A percentile compares a stretch with the other conserved stretches of the same genome.
phyloP scores from a whole-genome alignment of 2,113 vertebrate species.

The Ellobius talpinus region DNA sequence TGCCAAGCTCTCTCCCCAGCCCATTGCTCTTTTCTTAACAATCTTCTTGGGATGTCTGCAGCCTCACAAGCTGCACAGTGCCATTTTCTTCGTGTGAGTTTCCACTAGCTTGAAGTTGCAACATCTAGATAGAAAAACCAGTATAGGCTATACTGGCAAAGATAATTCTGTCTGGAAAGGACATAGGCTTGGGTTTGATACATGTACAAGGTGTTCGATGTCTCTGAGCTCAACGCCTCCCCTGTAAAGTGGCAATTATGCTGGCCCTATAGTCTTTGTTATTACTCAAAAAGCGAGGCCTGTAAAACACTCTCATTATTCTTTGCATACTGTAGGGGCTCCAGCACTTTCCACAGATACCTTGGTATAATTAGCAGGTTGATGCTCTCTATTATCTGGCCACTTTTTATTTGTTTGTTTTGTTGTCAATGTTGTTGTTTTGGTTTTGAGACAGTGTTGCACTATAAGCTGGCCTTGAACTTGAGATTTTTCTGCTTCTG shows the following conservation, averaged over 20 bases:
- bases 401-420: not conserved
- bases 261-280: not conserved
- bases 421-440: not conserved
- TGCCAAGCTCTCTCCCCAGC: not conserved
- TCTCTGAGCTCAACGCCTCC: not conserved
- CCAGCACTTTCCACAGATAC: not conserved
- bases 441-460: not conserved
- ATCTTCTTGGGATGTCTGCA: not conserved
- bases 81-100: not conserved
- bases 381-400: not conserved
- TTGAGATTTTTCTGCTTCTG: not conserved
- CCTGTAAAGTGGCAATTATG: not conserved
- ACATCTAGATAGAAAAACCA: not conserved
- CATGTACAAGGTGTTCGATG: not conserved
- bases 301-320: not conserved
- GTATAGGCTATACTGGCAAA: not conserved
- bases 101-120: not conserved
- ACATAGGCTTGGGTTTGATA: not conserved
- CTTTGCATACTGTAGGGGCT: not conserved
- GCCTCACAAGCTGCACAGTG: not conserved
- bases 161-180: not conserved
- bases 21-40: not conserved
- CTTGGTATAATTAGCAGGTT: not conserved
- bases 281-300: not conserved
- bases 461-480: not conserved